phyloP scores from a whole-genome alignment of 1,140 invertebrate species.

The Dinoponera quadriceps region DNA sequence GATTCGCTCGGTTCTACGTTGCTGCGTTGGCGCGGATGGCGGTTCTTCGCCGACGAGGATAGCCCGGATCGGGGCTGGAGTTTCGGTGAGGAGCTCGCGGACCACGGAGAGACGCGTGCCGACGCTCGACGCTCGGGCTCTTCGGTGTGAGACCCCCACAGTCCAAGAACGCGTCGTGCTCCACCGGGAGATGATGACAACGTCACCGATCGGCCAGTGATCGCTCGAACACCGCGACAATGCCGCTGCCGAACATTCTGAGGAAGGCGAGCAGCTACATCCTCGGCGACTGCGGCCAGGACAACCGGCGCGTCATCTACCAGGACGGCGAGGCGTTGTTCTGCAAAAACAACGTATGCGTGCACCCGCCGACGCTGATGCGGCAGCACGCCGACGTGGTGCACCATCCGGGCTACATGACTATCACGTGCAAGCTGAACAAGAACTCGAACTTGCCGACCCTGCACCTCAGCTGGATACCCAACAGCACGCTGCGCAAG shows the following conservation, averaged over 20 bases:
- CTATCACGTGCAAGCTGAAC: slow-evolving; percentile 92
- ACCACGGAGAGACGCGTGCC: not conserved
- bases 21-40: slow-evolving; percentile 2
- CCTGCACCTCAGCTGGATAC: slow-evolving; percentile 96
- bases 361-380: slow-evolving; percentile 94
- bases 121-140: not conserved
- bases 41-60: not conserved
- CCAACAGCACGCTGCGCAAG: slow-evolving; percentile 94
- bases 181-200: no score
- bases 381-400: slow-evolving; percentile 92
- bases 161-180: no score
- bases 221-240: slow-evolving; percentile 78
- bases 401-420: slow-evolving; percentile 96
- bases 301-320: slow-evolving; percentile 84
- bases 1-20: not conserved
- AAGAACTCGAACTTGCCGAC: slow-evolving; percentile 92
- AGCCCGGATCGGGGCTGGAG: not conserved
- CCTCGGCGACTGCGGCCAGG: slow-evolving; percentile 88
- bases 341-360: slow-evolving; percentile 98
- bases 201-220: not conserved
- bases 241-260: slow-evolving; percentile 91
- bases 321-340: slow-evolving; percentile 94
- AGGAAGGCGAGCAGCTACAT: slow-evolving; percentile 92
- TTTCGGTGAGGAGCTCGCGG: not conserved
- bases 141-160: no score